These are phyloP conservation scores for Antechinus stuartii DNA, from an alignment of 2,113 vertebrate genomes.

Conservation along the genomic window DNA sequence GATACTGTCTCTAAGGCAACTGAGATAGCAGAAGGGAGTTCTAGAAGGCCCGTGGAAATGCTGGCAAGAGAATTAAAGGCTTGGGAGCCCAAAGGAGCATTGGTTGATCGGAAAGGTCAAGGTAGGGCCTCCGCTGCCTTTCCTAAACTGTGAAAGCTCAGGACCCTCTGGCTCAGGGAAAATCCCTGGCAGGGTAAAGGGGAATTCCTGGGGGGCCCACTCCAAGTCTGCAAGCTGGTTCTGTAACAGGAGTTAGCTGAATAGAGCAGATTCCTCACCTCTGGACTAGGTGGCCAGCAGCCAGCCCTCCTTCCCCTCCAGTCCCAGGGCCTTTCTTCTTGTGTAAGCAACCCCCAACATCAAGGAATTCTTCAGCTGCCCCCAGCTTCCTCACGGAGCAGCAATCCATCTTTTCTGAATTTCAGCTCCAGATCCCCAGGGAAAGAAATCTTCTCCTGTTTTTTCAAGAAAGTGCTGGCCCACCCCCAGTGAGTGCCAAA, in stretches of 20 bases:
- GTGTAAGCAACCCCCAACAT: not conserved
- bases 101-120: not conserved
- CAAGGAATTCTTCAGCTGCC: not conserved
- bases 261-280: not conserved
- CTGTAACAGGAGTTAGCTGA: not conserved
- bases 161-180: not conserved
- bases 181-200: not conserved
- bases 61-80: not conserved
- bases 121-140: not conserved
- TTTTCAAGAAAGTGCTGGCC: not conserved
- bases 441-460: not conserved
- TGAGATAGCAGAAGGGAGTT: not conserved
- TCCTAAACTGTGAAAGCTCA: not conserved
- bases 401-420: not conserved
- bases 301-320: not conserved
- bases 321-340: not conserved
- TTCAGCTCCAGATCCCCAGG: not conserved
- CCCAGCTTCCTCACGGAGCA: not conserved
- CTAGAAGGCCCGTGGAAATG: not conserved
- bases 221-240: not conserved
- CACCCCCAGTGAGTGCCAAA: not conserved
- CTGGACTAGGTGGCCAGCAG: not conserved
- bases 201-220: not conserved
- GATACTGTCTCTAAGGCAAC: not conserved
- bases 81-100: not conserved